Base-by-base conservation (phyloP, 1,140 invertebrate species). In the Drosophila sturtevanti region DNA sequence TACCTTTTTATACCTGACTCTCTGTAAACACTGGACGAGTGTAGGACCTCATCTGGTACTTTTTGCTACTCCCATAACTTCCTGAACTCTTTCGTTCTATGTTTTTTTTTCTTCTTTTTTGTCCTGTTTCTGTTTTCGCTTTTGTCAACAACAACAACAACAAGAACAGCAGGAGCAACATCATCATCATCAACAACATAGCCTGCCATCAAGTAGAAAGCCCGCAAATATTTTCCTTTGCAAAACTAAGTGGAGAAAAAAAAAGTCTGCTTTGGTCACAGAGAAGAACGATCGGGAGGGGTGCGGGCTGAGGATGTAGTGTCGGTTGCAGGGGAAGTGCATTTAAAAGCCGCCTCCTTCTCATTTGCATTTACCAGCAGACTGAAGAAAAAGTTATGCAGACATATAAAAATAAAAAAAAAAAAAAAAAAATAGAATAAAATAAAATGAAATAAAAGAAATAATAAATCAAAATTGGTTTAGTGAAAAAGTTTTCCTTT, bases 221-320 rank as follows among this genome's bases (percentile, higher is more conserved):
- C 65, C 80, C 72, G 66, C 81, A 77, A 81, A 81, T 87, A 84
- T 81, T 81, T 87, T 82, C 72, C 69, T 81, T 86, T 52, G 38
- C 55, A 73, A 86, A 74, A 61, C 68, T 66, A 78, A 62, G 72
- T 68, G 24, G 54, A 56, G 51, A 5, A 4, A 9, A 5, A 41
- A 48, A 21, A n/a, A 38, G 16, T 18, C 4, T 31, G 27, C 27
- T 31, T 31, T 31, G 27, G 27, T 31, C 27, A 31, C 4, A 31
- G 27, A 6, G 3, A 31, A 4, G n/a, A n/a, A n/a, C n/a, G n/a
- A n/a, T n/a, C n/a, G n/a, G n/a, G n/a, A n/a, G n/a, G n/a, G n/a
- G 6, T 31, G 6, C 1, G 38, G 16, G 27, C n/a, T n/a, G n/a
- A n/a, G n/a, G n/a, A n/a, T n/a, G n/a, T n/a, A n/a, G n/a, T n/a